Percentiles rank a stretch among this genome's conserved stretches.
Evolutionary conservation across 2,888 invertebrate genomes (phyloP).

Genomic region (Dryomyza anilis): DNA sequence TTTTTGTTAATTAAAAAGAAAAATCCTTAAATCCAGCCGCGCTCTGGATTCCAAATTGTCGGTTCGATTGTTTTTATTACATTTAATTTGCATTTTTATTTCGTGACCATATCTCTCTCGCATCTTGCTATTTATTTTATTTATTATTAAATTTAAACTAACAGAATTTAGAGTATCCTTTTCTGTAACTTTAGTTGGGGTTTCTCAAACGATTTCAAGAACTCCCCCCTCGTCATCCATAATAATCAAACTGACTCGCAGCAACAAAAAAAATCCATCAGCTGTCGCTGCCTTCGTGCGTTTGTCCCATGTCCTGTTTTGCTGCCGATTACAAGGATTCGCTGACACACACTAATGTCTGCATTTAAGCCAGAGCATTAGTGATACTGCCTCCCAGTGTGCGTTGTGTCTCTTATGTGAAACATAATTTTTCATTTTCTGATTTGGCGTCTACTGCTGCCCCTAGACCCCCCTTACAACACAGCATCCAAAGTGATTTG

Average conservation of each 20-base stretch:
- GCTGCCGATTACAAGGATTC: slow-evolving; percentile 14
- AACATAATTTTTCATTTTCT: slow-evolving; percentile 18
- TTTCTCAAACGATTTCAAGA: too few relatives aligned
- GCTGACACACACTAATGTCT: slow-evolving; percentile 8
- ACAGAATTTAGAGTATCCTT: too few relatives aligned
- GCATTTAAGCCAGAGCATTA: neutral
- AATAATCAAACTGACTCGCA: neutral
- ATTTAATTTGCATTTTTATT: too few relatives aligned
- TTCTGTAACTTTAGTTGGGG: too few relatives aligned
- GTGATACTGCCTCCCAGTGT: neutral
- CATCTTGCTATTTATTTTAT: too few relatives aligned
- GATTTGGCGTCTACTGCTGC: neutral
- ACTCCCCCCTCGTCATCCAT: neutral
- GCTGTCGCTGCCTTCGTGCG: slow-evolving; percentile 2
- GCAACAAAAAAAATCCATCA: neutral
- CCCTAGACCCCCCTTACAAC: neutral
- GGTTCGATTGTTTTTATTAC: too few relatives aligned
- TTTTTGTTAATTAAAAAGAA: too few relatives aligned
- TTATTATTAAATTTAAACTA: too few relatives aligned
- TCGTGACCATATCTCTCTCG: too few relatives aligned
- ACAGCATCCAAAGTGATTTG: too few relatives aligned
- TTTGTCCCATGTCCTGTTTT: slow-evolving; percentile 14
- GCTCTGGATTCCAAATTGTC: too few relatives aligned
- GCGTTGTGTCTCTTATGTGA: slow-evolving; percentile 5
- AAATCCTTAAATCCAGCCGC: too few relatives aligned